Percentiles rank a stretch among this genome's conserved stretches.
Evolutionary conservation across 2,888 invertebrate genomes (phyloP).

Genomic region (Rhagonycha fulva): DNA sequence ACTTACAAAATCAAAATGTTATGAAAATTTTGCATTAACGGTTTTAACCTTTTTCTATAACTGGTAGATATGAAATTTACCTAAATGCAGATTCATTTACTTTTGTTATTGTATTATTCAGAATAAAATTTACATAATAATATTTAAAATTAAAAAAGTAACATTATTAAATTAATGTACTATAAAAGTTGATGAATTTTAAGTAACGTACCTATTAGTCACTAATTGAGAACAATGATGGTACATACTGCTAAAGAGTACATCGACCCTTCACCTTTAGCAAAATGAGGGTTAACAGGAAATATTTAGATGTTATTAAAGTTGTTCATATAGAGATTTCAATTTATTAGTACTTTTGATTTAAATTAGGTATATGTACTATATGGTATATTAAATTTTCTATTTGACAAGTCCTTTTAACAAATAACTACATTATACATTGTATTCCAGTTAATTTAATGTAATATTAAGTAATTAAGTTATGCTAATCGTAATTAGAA

Average conservation of each 20-base stretch:
- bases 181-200: conserved; percentile 8
- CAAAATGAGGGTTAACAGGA: conserved; percentile 2
- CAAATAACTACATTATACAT: neutral
- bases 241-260: conserved; percentile 2
- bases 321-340: neutral
- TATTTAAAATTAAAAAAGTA: neutral
- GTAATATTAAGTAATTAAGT: neutral
- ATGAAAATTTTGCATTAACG: no score
- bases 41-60: no score
- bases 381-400: neutral
- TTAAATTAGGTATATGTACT: neutral
- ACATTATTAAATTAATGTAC: conserved; percentile 2
- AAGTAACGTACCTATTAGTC: conserved; percentile 4
- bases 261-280: neutral
- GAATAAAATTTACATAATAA: neutral
- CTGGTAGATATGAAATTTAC: neutral
- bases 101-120: neutral
- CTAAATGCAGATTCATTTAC: neutral
- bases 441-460: neutral
- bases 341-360: conserved; percentile 3
- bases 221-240: conserved; percentile 6
- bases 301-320: conserved; percentile 1
- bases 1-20: no score
- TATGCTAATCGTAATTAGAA: neutral
- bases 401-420: neutral